Percentiles rank a stretch among this genome's conserved stretches.
phyloP scores from a whole-genome alignment of 1,140 invertebrate genomes.

The Saccostrea cuccullata region DNA sequence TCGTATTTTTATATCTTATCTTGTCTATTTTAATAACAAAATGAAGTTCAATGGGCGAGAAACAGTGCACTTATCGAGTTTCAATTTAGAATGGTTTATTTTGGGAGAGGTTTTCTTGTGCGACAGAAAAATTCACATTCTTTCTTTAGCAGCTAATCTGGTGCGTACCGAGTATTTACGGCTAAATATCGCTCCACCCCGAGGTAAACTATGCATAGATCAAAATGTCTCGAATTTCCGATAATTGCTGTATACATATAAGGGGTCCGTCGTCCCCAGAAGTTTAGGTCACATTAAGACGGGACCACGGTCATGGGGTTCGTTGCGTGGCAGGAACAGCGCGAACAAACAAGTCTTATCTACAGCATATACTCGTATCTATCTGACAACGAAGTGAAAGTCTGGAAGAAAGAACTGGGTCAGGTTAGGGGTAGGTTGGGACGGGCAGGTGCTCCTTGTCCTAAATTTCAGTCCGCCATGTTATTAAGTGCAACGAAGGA shows the following conservation, averaged over 20 bases:
- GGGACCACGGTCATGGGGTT: neutral
- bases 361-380: neutral
- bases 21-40: neutral
- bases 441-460: neutral
- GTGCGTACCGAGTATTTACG: neutral
- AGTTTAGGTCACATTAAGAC: neutral
- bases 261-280: neutral
- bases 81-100: neutral
- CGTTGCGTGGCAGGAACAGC: neutral
- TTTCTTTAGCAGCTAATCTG: neutral
- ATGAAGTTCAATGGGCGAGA: neutral
- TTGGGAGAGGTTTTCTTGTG: neutral
- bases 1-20: too few relatives aligned
- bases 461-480: neutral
- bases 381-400: neutral
- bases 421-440: neutral
- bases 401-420: neutral
- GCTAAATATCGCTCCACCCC: too few relatives aligned
- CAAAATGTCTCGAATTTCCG: neutral
- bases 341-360: neutral
- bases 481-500: neutral
- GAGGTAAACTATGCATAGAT: neutral
- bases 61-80: neutral
- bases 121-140: conserved; percentile 19
- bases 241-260: neutral